These are phyloP conservation scores for Rhizomys pruinosus DNA, from an alignment of 2,113 vertebrate genomes.

Conservation along the genomic window DNA sequence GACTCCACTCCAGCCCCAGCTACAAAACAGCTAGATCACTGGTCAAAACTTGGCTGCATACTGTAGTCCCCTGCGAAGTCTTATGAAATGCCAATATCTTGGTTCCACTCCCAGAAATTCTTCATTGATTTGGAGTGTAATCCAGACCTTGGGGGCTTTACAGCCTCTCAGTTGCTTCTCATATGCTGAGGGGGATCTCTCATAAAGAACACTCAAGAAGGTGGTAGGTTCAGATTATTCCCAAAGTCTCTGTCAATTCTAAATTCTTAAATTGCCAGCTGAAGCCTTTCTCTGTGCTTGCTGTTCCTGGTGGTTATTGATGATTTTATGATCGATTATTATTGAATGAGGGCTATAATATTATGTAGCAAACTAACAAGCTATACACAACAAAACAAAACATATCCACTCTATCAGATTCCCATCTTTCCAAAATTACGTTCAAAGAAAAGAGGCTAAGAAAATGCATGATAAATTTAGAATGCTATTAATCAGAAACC, in stretches of 20 bases:
- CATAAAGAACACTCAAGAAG: background rate
- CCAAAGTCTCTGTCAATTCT: background rate
- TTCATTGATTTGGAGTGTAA: background rate
- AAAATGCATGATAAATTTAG: slow-evolving; percentile 56
- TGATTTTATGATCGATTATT: slow-evolving; percentile 37
- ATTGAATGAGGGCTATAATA: background rate
- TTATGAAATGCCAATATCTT: background rate
- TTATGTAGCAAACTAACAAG: slow-evolving; percentile 33
- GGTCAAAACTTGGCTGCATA: background rate
- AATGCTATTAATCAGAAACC: slow-evolving; percentile 39
- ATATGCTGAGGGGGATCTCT: background rate
- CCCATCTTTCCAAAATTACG: slow-evolving; percentile 61
- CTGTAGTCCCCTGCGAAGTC: background rate
- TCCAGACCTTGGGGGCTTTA: background rate
- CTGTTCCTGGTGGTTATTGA: background rate
- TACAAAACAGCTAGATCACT: background rate
- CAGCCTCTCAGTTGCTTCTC: background rate
- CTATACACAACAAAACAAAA: slow-evolving; percentile 3
- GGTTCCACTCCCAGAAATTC: background rate
- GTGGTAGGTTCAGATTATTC: background rate
- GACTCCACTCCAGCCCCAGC: background rate
- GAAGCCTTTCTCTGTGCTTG: background rate
- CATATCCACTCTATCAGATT: background rate
- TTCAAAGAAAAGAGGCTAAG: slow-evolving; percentile 39
- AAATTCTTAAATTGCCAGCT: background rate